Percentiles rank a stretch among this genome's conserved stretches.
phyloP scores from a whole-genome alignment of 2,113 vertebrate genomes.

The Emydocephalus ijimae region DNA sequence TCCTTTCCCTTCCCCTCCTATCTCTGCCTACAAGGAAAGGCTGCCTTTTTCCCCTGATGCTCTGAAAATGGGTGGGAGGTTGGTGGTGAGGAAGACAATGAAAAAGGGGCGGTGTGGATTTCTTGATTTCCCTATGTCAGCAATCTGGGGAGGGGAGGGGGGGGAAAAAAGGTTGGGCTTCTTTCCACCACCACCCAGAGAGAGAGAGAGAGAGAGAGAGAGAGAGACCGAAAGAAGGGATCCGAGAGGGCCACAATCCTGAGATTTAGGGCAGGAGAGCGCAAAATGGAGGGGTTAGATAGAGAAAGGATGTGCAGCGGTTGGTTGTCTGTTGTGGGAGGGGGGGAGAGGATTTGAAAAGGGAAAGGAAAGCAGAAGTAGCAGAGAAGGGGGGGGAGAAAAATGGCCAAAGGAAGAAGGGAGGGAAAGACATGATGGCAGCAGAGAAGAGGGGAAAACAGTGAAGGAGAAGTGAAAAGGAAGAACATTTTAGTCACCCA shows the following conservation, averaged over 20 bases:
- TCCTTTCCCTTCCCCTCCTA: slow-evolving; percentile 25
- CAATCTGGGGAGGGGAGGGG: neutral
- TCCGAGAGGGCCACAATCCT: neutral
- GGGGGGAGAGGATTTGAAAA: neutral
- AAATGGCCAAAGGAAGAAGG: neutral
- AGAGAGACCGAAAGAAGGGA: neutral
- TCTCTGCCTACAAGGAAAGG: slow-evolving; percentile 51
- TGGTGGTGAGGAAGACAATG: neutral
- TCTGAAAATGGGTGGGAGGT: neutral
- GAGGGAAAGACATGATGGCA: neutral
- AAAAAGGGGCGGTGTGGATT: neutral
- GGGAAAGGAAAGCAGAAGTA: neutral
- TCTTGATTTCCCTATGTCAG: slow-evolving; percentile 15
- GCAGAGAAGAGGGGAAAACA: neutral
- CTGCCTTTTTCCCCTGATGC: slow-evolving; percentile 4
- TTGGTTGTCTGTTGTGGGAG: neutral
- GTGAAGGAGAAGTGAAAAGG: neutral
- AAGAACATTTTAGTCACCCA: neutral
- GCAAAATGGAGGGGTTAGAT: neutral
- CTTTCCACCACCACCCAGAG: neutral
- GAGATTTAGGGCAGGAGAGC: neutral
- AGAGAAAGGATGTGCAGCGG: neutral
- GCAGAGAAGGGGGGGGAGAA: neutral
- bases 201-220: no score
- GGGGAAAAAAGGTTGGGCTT: neutral